A percentile compares a stretch with the other conserved stretches of the same genome.
Evolutionary conservation across 1,140 invertebrate genomes (phyloP).

Genomic region (Battus philenor): DNA sequence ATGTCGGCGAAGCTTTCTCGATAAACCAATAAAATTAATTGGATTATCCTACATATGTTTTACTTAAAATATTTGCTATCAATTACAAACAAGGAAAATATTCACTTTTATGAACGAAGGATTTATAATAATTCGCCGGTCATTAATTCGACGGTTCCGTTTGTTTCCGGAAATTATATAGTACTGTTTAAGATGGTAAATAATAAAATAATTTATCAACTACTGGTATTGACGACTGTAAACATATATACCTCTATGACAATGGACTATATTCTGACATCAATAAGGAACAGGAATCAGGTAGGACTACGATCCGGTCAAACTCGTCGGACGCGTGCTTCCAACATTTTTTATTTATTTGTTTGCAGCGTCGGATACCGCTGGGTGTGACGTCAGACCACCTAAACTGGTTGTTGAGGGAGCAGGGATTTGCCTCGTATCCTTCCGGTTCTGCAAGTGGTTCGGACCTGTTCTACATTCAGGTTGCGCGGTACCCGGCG

Average conservation of each 20-base stretch:
- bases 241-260: constrained; percentile 16
- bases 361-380: constrained; percentile 72
- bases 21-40: constrained; percentile 27
- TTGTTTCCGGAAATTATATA: no score
- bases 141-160: no score
- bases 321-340: constrained; percentile 74
- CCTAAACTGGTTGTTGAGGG: constrained; percentile 75
- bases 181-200: no score
- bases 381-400: constrained; percentile 73
- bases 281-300: constrained; percentile 73
- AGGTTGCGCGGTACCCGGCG: constrained; percentile 56
- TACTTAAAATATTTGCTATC: neutral
- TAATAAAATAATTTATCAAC: no score
- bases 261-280: constrained; percentile 42
- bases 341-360: constrained; percentile 76
- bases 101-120: no score
- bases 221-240: neutral
- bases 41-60: constrained; percentile 8
- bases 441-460: constrained; percentile 74
- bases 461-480: constrained; percentile 71
- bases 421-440: constrained; percentile 74
- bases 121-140: no score
- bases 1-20: constrained; percentile 32
- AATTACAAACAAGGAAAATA: neutral
- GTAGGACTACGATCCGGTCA: constrained; percentile 74